phyloP scores from a whole-genome alignment of 2,888 invertebrate genomes.

The Drosophila robusta region DNA sequence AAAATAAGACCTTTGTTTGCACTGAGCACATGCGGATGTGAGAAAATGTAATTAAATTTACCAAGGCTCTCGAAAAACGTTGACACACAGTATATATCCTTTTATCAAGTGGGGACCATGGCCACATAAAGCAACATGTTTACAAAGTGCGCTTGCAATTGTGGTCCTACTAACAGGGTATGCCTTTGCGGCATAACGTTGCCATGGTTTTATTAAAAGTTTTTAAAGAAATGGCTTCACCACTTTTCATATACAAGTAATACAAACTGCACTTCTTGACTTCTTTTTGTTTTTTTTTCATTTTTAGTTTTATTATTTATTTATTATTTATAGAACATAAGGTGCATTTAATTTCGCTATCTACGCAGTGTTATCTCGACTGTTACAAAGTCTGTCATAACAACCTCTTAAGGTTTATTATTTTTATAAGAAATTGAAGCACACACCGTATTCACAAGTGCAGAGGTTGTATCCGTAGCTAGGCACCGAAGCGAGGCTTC shows the following conservation, averaged over 20 bases:
- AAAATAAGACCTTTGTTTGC: neutral
- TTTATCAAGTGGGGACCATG: neutral
- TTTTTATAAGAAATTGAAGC: neutral
- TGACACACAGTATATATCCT: neutral
- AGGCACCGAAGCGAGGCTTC: neutral
- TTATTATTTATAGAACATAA: no score
- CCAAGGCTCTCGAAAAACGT: neutral
- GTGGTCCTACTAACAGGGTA: neutral
- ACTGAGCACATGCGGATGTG: neutral
- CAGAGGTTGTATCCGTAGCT: neutral
- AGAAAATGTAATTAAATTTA: conserved; percentile 8
- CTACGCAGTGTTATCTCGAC: neutral
- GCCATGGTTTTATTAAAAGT: conserved; percentile 19
- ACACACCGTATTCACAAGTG: neutral
- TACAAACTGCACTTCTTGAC: no score
- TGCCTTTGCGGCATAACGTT: conserved; percentile 1
- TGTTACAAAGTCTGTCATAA: neutral
- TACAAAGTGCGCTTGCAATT: neutral
- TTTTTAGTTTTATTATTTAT: no score
- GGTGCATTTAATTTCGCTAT: neutral
- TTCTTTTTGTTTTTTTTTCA: no score
- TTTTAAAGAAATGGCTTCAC: neutral
- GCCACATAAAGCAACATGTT: neutral
- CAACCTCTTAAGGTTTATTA: neutral
- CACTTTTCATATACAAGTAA: neutral